Evolutionary conservation across 53 echinoderm and acorn worm species (phyloP), one percentile per base, ranked within the genome.

Genomic region (Pentamera pediparva): DNA sequence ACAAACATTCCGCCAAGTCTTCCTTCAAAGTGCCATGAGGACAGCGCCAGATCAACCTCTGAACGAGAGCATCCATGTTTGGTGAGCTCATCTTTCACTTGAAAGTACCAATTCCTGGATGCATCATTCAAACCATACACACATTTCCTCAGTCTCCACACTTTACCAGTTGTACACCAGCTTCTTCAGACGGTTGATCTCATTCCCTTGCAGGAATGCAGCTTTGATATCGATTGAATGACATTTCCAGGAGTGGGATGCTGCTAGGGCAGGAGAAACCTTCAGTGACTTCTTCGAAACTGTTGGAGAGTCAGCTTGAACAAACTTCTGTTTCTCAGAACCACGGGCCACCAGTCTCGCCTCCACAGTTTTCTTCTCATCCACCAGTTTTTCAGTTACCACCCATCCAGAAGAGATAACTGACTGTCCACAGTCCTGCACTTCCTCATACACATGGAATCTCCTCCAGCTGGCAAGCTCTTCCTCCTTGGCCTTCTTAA

Each of bases 351-450:
- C 17, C 43, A 43, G 43, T 43, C 43, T 43, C 9, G 43, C 43
- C 43, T 43, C 17, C 9, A 17, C 43, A 43, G 9, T 43, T 20
- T 72, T 61, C 21, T 71, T 41, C 2, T 72, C 73, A 69, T 73
- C 58, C 20, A 43, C 52, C 0, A 30, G 2, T 59, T 80, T 80
- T 33, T 72, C 59, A 38, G 39, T 71, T n/a, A 80, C 34, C 43
- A 73, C 80, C 80, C 70, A 80, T 29, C 80, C n/a, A 13, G 72
- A 59, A 6, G 80, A 73, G 15, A 80, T 71, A 25, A 47, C 6
- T 8, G n/a, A 59, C 48, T 80, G 72, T 17, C 72, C 73, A 32
- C 39, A 1, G 35, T 80, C 80, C 29, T 24, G 8, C 1, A 58
- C 60, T 27, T 69, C 79, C 1, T 35, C 21, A 21, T 79, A 79